Conservation (phyloP, 2,113 vertebrate genomes). For the Equus przewalskii region DNA sequence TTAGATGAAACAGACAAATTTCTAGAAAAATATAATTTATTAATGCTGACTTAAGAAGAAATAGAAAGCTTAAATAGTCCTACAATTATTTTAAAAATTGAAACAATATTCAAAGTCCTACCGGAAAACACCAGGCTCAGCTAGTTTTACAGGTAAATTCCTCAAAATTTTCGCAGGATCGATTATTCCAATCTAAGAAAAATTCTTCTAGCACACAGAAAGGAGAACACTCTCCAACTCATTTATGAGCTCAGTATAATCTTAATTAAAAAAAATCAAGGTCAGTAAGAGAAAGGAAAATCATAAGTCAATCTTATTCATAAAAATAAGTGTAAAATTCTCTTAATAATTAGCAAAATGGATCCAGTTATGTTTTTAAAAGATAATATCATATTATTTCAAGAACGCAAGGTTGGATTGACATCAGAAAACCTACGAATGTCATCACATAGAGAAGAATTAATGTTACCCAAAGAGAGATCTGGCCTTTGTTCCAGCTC, state of each 20-base stretch:
- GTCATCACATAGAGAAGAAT: not conserved
- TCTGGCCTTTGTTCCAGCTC: not conserved
- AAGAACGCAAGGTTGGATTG: not conserved
- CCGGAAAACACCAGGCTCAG: not conserved
- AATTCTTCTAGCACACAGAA: not conserved
- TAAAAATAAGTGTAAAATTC: not conserved
- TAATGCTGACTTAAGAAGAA: not conserved
- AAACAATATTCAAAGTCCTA: not conserved
- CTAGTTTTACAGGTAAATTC: not conserved
- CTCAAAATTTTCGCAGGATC: not conserved
- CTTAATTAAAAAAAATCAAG: not conserved
- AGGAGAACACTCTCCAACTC: not conserved
- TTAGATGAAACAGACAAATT: not conserved
- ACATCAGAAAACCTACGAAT: not conserved
- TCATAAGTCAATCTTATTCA: not conserved
- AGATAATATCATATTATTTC: not conserved
- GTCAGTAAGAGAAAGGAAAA: not conserved
- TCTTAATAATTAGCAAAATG: not conserved
- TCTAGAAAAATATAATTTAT: not conserved
- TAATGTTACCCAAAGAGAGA: not conserved
- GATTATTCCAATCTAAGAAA: not conserved
- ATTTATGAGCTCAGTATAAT: not conserved
- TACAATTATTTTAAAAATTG: not conserved
- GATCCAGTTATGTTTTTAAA: not conserved
- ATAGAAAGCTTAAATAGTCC: not conserved